Base-by-base conservation (phyloP, 2,888 invertebrate species). In the Trichacis sp. region DNA sequence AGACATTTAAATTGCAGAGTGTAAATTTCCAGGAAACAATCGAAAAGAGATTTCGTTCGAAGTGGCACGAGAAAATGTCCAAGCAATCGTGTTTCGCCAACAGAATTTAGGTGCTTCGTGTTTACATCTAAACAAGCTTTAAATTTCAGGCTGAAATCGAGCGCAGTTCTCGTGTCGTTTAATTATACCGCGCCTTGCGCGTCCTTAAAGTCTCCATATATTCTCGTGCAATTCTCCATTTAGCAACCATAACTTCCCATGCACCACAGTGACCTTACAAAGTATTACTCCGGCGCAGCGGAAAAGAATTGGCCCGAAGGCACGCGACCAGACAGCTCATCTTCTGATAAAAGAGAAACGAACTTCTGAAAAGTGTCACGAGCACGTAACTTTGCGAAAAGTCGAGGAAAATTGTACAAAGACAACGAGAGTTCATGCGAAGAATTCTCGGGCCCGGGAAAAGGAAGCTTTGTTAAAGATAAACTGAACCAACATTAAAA, bases 391-490 rank as follows among this genome's bases (percentile, higher is more conserved):
- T 33, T 33, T 33, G 33, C 11, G 33, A 6, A n/a, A 6, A 33
- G 33, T 11, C 33, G 33, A 33, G 33, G 33, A n/a, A 33, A 33
- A 33, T 33, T 33, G 36, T 12, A 36, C 2, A 36, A 12, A 36
- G 36, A 36, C 14, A 14, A 36, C 11, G 45, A 48, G 53, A 49
- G 60, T 65, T 55, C 55, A 50, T 53, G 52, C 55, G 56, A 52
- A 49, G 50, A 65, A 57, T 60, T 52, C 52, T 60, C 59, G 24
- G 24, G 24, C 8, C 43, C 52, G 33, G 29, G 17, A 14, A 1
- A 18, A n/a, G n/a, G n/a, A n/a, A n/a, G n/a, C n/a, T n/a, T n/a
- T n/a, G n/a, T n/a, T n/a, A n/a, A n/a, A 52, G 49, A 49, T 40
- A 19, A 55, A 56, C 53, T 36, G 40, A 24, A 19, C 38, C 19